phyloP scores from a whole-genome alignment of 2,113 vertebrate species.

The Rhipidura dahli region DNA sequence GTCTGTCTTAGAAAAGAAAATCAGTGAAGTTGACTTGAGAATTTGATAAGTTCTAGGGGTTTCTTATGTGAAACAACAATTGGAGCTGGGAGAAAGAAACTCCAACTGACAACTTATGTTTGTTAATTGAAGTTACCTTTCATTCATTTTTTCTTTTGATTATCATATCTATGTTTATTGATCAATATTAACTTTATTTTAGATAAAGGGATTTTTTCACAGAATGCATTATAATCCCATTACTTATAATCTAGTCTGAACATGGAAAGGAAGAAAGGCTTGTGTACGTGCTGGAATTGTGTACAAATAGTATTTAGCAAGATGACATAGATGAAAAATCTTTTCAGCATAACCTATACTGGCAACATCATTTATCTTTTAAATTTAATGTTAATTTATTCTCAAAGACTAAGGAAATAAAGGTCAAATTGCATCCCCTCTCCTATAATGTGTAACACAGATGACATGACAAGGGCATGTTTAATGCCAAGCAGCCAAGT shows the following conservation, averaged over 20 bases:
- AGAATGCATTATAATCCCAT: neutral
- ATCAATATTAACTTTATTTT: neutral
- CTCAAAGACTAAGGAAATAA: neutral
- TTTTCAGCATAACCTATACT: neutral
- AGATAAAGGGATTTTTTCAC: neutral
- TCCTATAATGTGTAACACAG: neutral
- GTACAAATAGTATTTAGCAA: neutral
- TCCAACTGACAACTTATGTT: rapidly evolving
- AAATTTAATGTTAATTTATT: neutral
- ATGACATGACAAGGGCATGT: neutral
- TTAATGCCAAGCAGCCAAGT: neutral
- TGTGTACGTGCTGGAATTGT: neutral
- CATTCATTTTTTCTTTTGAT: neutral
- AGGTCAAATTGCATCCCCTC: neutral
- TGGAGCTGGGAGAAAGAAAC: neutral
- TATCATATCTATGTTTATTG: neutral
- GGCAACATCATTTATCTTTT: neutral
- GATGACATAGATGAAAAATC: neutral
- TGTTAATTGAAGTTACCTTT: neutral
- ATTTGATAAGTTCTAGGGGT: neutral
- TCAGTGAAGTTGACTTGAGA: neutral
- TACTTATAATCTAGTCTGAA: neutral
- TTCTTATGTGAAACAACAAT: neutral
- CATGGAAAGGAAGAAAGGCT: neutral
- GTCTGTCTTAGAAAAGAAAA: neutral